Base-by-base conservation (phyloP, 1,140 invertebrate species). In the Metaphire vulgaris region DNA sequence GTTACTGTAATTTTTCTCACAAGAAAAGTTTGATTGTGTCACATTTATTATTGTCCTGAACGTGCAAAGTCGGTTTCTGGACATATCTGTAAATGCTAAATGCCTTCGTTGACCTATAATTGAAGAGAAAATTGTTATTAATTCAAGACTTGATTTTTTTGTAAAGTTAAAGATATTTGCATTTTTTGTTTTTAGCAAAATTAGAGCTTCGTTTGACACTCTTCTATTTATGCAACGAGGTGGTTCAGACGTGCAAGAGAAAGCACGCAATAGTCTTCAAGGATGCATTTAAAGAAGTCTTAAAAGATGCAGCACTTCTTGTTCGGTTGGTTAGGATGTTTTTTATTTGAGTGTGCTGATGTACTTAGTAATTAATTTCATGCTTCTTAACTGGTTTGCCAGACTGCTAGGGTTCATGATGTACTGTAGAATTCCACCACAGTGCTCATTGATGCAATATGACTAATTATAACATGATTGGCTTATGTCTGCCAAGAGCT, bases 191-290 rank as follows among this genome's bases (percentile, higher is more conserved):
- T 88, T 69, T 83, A 92, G 92, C 91, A 31, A 92, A 91, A 86
- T 89, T 92, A 15, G 92, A 94, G 79, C 93, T 96, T 83, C 89
- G 93, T 41, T 85, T 97, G 65, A 91, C 92, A 0, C 85, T 97
- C n/a, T 96, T 97, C 86, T 96, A 97, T 86, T 87, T 97, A 81
- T 94, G 94, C 29, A 97, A 97, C 87, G 95, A 97, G 90, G 94
- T 97, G 30, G 93, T 97, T 81, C 95, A 97, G 83, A 95, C 96
- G 82, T 95, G 93, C 77, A 96, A 95, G 82, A 89, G 93, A 77
- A 96, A 96, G 85, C 92, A 92, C 69, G 87, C 87, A 65, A 80
- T 81, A 33, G 70, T 85, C 65, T 84, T 81, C 79, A 76, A 83
- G 0, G 92, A 94, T 78, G 93, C 92, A 80, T 98, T 95, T 92